phyloP scores from a whole-genome alignment of 30 jellyfish, hydroid and myxozoan genomes.

The Clytia hemisphaerica region DNA sequence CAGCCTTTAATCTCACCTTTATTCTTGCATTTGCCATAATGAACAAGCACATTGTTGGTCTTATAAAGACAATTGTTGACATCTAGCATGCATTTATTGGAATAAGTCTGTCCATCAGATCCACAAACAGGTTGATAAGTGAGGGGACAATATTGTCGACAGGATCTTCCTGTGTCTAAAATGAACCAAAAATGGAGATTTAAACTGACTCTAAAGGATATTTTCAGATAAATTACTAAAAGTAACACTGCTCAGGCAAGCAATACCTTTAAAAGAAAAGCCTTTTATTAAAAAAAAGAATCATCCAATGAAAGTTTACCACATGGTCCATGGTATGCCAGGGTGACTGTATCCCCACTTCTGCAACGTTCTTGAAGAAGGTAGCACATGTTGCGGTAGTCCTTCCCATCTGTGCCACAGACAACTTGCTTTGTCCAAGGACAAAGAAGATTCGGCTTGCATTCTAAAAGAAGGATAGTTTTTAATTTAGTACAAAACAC shows the following conservation, averaged over 20 bases:
- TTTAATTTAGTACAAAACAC: too few species aligned
- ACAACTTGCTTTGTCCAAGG: constrained; percentile 9
- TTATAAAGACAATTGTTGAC: not conserved
- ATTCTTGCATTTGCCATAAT: not conserved
- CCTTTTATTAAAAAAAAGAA: too few species aligned
- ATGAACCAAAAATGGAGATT: too few species aligned
- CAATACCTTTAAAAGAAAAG: too few species aligned
- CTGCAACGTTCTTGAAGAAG: not conserved
- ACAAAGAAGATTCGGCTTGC: constrained; percentile 3
- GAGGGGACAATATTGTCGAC: not conserved
- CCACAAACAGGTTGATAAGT: constrained; percentile 9
- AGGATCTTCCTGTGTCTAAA: not conserved
- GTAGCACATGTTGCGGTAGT: not conserved
- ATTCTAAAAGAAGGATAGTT: too few species aligned
- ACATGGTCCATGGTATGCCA: constrained; percentile 3
- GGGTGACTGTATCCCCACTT: not conserved
- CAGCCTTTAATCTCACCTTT: not conserved
- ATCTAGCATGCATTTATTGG: not conserved
- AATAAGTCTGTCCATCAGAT: not conserved
- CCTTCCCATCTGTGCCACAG: constrained; percentile 9
- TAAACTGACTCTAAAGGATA: not conserved
- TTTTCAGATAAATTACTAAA: not conserved
- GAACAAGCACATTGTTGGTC: not conserved
- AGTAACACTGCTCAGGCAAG: too few species aligned
- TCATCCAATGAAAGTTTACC: too few species aligned